phyloP scores from a whole-genome alignment of 2,797 vertebrate species.

The Hippopotamyrus pictus region DNA sequence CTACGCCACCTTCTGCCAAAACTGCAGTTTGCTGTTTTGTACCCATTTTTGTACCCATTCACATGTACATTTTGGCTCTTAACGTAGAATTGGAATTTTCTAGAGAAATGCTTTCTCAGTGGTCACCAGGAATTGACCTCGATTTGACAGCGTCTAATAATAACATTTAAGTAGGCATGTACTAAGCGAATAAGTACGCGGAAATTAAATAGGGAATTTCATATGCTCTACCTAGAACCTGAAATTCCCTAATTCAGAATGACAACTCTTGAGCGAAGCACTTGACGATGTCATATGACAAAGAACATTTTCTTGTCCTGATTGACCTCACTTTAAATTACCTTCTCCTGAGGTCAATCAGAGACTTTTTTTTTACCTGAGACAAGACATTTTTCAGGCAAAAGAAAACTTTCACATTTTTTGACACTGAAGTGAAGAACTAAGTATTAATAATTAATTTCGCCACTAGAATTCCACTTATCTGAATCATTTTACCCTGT shows the following conservation, averaged over 20 bases:
- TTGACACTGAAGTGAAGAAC: neutral
- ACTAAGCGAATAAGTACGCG: neutral
- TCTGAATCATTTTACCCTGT: neutral
- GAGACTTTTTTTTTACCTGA: neutral
- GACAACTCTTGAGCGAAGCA: neutral
- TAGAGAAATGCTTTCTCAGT: neutral
- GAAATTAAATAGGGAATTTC: neutral
- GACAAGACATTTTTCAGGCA: neutral
- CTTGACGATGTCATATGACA: neutral
- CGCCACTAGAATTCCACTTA: neutral
- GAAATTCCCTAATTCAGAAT: neutral
- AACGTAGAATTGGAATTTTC: neutral
- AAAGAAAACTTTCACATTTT: neutral
- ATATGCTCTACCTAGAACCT: neutral
- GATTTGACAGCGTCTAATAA: neutral
- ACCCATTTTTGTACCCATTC: neutral
- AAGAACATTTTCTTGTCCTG: neutral
- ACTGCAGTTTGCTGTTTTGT: neutral
- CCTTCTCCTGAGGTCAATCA: neutral
- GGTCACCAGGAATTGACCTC: neutral
- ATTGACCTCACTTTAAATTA: neutral
- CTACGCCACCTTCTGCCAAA: neutral
- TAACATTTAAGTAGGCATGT: neutral
- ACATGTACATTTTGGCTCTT: neutral
- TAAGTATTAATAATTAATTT: constrained; percentile 7